phyloP scores from a whole-genome alignment of 2,888 invertebrate genomes.

The Saturnia japonica region DNA sequence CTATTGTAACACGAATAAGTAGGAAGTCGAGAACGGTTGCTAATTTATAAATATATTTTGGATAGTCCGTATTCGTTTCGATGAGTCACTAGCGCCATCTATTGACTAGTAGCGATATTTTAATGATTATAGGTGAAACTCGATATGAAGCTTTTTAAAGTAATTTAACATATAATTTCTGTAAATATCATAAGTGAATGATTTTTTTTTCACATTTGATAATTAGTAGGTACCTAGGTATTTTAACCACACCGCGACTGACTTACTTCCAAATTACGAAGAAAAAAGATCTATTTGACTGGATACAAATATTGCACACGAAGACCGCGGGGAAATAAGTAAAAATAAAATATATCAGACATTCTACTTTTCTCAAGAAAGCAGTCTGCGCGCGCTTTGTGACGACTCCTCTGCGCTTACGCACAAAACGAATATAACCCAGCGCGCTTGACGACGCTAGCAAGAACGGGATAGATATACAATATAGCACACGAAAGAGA shows the following conservation, averaged over 20 bases:
- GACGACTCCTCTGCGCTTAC: conserved; percentile 60
- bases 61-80: background rate
- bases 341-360: conserved; percentile 63
- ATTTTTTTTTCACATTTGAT: too few relatives aligned
- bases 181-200: too few relatives aligned
- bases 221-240: conserved; percentile 15
- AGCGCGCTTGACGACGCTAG: conserved; percentile 45
- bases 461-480: conserved; percentile 42
- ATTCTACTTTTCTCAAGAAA: conserved; percentile 77
- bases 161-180: background rate
- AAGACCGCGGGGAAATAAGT: conserved; percentile 53
- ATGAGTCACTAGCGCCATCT: conserved; percentile 55
- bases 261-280: conserved; percentile 64
- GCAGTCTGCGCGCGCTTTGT: conserved; percentile 69
- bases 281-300: conserved; percentile 59
- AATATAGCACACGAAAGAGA: conserved; percentile 29
- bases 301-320: conserved; percentile 80
- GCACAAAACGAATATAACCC: conserved; percentile 69
- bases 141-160: background rate
- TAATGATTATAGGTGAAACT: background rate
- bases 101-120: conserved; percentile 50
- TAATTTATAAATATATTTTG: background rate
- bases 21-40: background rate
- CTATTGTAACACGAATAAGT: too few relatives aligned
- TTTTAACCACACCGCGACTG: conserved; percentile 25